phyloP scores from a whole-genome alignment of 2,888 invertebrate genomes.

The Gortyna flavago region DNA sequence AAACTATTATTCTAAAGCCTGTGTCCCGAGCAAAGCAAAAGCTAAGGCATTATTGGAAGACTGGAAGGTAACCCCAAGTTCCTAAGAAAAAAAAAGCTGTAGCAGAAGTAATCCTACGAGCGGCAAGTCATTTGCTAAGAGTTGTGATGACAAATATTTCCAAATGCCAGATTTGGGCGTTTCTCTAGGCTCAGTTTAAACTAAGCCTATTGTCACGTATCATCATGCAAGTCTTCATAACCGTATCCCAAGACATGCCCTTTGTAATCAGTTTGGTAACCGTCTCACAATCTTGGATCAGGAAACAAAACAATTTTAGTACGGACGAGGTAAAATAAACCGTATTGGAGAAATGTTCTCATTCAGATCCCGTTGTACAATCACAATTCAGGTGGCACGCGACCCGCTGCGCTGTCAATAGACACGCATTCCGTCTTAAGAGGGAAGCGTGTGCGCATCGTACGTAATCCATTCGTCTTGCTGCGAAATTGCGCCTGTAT shows the following conservation, averaged over 20 bases:
- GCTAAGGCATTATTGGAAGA: slow-evolving; percentile 1
- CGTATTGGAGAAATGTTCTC: slow-evolving; percentile 68
- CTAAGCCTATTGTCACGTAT: background rate
- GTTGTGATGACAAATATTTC: background rate
- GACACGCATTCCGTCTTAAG: slow-evolving; percentile 80
- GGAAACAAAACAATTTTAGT: slow-evolving; percentile 37
- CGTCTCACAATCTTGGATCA: background rate
- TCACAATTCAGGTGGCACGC: slow-evolving; percentile 80
- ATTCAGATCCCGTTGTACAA: slow-evolving; percentile 81
- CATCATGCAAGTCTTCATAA: slow-evolving; percentile 3
- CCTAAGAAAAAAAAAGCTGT: background rate
- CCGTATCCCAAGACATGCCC: slow-evolving; percentile 3
- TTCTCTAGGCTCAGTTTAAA: background rate
- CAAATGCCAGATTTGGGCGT: background rate
- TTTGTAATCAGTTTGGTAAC: slow-evolving; percentile 21
- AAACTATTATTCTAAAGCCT: slow-evolving; percentile 40
- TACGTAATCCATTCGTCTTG: slow-evolving; percentile 68
- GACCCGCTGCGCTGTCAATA: slow-evolving; percentile 78
- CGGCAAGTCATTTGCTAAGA: background rate
- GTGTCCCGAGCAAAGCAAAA: background rate
- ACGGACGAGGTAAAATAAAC: slow-evolving; percentile 47
- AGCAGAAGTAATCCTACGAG: background rate
- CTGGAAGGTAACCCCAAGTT: background rate
- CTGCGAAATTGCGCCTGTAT: slow-evolving; percentile 39
- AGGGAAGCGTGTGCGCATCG: slow-evolving; percentile 72